Base-by-base conservation (phyloP, 2,113 vertebrate species). In the Camelus dromedarius region DNA sequence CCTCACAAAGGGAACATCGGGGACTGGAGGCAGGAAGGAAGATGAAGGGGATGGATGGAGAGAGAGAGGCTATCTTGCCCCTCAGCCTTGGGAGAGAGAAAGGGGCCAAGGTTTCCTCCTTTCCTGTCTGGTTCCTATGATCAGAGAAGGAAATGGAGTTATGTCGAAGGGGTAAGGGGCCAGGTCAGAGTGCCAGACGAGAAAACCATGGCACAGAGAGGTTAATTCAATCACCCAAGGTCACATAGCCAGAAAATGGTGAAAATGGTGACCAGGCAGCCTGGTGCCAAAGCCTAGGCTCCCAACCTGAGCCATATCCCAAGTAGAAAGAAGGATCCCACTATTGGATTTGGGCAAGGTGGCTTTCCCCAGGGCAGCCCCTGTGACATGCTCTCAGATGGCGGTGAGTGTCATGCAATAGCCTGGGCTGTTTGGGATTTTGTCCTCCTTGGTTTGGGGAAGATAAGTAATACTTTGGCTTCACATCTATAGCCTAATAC, bases 341-440 rank as follows among this genome's bases (percentile, higher is more conserved):
- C 30, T 46, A n/a, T 38, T 19, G 13, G 30, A 32, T 80, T 13
- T n/a, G 60, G 72, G 79, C 24, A 38, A 32, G 46, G 3, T 2
- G 0, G 26, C 16, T 28, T 89, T 62, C 58, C 48, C 87, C 69
- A 12, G 20, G 16, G 38, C 18, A 64, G 66, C 52, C 67, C 0
- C 19, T 4, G 46, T 1, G 1, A 58, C 1, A n/a, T 7, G 46
- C 35, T 32, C 79, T 80, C 15, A 70, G 87, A n/a, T 1, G 0
- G 8, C 3, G 64, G 75, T 0, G 9, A 48, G 15, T 5, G 1
- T 56, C 38, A 1, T 1, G 46, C 19, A 19, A 56, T 0, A 64
- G 50, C n/a, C 77, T 15, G 46, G 28, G 26, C 32, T 32, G 13
- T 24, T 19, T 5, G 15, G 30, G 85, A 32, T 72, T 66, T 75